phyloP scores from a whole-genome alignment of 1,140 invertebrate genomes.

The Bombus impatiens region DNA sequence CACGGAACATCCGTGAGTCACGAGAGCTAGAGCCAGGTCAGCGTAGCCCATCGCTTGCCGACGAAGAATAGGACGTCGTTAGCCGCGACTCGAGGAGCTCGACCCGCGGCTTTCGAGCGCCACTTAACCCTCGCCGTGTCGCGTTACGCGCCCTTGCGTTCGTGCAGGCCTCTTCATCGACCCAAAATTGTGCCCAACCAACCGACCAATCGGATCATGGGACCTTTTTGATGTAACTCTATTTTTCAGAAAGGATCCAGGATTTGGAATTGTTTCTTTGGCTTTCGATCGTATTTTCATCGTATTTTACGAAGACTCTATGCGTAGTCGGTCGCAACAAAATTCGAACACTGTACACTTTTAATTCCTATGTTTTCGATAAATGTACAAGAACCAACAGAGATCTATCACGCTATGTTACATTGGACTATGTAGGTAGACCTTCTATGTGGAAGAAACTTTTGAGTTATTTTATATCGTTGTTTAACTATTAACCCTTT shows the following conservation, averaged over 20 bases:
- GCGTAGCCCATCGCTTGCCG: constrained; percentile 25
- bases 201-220: neutral
- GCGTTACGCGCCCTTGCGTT: constrained; percentile 6
- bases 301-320: too few relatives aligned
- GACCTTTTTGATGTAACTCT: neutral
- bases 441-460: too few relatives aligned
- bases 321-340: too few relatives aligned
- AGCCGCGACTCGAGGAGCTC: constrained; percentile 21
- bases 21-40: constrained; percentile 43
- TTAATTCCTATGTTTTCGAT: too few relatives aligned
- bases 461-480: too few relatives aligned
- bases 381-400: too few relatives aligned
- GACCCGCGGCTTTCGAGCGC: constrained; percentile 15
- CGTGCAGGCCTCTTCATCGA: neutral
- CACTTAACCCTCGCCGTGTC: constrained; percentile 23
- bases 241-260: neutral
- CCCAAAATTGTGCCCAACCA: neutral
- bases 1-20: constrained; percentile 65
- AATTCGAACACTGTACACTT: too few relatives aligned
- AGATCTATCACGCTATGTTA: too few relatives aligned
- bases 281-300: too few relatives aligned
- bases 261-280: neutral
- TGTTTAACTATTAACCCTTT: too few relatives aligned
- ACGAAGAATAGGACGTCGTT: constrained; percentile 69
- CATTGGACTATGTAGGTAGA: too few relatives aligned